Conservation (phyloP, 37 sponge, comb jelly and placozoan species). For the Spongilla lacustris region DNA sequence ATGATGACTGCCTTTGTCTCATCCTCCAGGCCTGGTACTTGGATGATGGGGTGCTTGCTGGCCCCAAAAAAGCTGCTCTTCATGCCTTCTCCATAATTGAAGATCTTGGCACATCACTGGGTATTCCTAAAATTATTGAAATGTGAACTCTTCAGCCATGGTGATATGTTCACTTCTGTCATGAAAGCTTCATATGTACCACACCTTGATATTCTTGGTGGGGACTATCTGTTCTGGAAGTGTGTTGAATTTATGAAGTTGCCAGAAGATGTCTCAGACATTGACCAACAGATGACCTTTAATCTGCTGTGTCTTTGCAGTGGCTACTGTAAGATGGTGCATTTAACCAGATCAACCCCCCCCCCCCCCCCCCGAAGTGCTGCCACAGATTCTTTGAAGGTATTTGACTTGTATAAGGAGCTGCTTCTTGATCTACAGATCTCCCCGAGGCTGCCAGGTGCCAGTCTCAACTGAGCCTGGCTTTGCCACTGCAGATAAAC, state of each 20-base stretch:
- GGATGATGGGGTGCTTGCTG: not conserved
- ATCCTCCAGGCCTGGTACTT: not conserved
- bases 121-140: not conserved
- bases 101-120: not conserved
- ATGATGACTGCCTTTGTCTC: not conserved
- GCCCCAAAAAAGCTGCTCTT: not conserved
- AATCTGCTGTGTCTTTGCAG: not conserved
- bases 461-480: not conserved
- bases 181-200: not conserved
- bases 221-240: not conserved
- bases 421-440: not conserved
- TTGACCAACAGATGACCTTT: not conserved
- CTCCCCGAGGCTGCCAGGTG: not conserved
- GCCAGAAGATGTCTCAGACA: not conserved
- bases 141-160: not conserved
- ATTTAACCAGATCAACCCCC: not conserved
- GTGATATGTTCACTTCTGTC: not conserved
- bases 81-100: not conserved
- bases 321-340: not conserved
- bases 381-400: not conserved
- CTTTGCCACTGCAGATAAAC: not conserved
- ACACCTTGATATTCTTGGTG: not conserved
- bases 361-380: not conserved
- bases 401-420: not conserved
- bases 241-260: not conserved